Evolutionary conservation across 2,797 vertebrate genomes (phyloP), one percentile per base, ranked within the genome.

Genomic region (Molossus molossus): DNA sequence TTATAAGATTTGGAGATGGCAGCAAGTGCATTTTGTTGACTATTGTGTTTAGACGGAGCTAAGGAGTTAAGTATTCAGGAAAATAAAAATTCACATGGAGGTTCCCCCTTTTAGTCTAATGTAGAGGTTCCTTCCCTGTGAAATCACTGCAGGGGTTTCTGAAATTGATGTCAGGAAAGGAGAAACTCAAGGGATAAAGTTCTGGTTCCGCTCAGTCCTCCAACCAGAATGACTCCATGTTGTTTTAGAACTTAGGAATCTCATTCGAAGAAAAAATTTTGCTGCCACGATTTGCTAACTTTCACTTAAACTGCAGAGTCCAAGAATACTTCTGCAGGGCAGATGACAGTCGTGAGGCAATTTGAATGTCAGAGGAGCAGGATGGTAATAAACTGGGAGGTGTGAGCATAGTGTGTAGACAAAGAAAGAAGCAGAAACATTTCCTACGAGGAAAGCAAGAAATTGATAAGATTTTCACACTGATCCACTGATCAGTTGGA

Each of bases 161-260:
- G 25, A 84, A 70, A 50, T n/a, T 81, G 17, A 21, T 82, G 21
- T 70, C 58, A 79, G 64, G 29, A 90, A 90, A 73, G 72, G 72
- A 96, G 21, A 53, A 90, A 75, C 17, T n/a, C 57, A 55, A 40
- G 50, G 37, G 20, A 37, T 48, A 45, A n/a, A 40, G 3, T 33
- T 90, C 21, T 70, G 40, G 25, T 57, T 33, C 21, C 45, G 11
- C 17, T 25, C 17, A 89, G 2, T 69, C 64, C 48, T 55, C 70
- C 85, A 55, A 45, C 9, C 21, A n/a, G 33, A 93, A 94, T 53
- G 55, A 25, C 37, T 87, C 17, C 15, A 1, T 17, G 27, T 40
- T 72, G n/a, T 90, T 84, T 95, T 55, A 55, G 27, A 95, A 94
- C 72, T 91, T 91, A 76, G 58, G 15, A 80, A 76, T 81, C 72